Base-by-base conservation (phyloP, 2,797 vertebrate genomes). In the Anniella stebbinsi region DNA sequence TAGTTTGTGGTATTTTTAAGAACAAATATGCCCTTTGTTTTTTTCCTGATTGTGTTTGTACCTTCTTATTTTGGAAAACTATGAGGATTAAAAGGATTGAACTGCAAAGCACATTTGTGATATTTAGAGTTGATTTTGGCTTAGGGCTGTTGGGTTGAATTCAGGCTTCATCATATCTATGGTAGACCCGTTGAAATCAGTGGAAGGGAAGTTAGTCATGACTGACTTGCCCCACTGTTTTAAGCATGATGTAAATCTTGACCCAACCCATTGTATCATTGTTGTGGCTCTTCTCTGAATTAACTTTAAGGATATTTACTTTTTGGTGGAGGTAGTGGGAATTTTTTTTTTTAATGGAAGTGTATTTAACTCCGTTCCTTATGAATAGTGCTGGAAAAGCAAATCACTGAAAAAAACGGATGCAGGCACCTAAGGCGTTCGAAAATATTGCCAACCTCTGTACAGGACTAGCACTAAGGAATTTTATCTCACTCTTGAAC, bases 101-200 rank as follows among this genome's bases (percentile, higher is more conserved):
- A 82, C 63, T 57, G 72, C 21, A 33, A 87, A 75, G 28, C 66
- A 77, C 90, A 88, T 80, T 90, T 36, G 38, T 87, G 70, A 86
- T 92, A 57, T 7, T 2, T 66, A 2, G 3, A n/a, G 66, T 81
- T 51, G 23, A 80, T 28, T 90, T 94, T 87, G n/a, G 73, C 86
- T 92, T 41, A 28, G 18, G 66, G 36, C 91, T 89, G 87, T 80
- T 13, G 36, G 15, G 76, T 70, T 84, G 30, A 2, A 36, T 73
- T 3, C n/a, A 23, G 17, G 38, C 5, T 21, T 36, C 23, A 17
- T 75, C 17, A 38, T 41, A 72, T 5, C 12, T 23, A 28, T 17
- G 48, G 76, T 30, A 48, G 25, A 48, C 41, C 38, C 11, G 25
- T 73, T 73, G 70, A 72, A n/a, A 17, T 72, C 33, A 72, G 17